A percentile compares a stretch with the other conserved stretches of the same genome.
Evolutionary conservation across 2,797 vertebrate species (phyloP).

Genomic region (Tragelaphus eurycerus): DNA sequence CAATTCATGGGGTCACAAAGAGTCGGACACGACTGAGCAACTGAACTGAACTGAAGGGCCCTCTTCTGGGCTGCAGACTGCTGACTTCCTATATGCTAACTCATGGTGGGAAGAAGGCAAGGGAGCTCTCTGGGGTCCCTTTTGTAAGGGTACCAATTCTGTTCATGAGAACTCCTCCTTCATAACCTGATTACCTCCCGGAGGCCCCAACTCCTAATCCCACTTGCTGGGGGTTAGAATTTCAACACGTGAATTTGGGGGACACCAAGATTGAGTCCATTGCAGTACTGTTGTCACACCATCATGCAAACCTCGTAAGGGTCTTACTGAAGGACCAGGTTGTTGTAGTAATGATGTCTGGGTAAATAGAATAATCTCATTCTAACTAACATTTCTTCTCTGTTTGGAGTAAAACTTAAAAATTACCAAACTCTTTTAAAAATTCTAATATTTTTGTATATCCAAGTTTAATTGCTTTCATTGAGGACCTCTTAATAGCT

Average conservation of each 20-base stretch:
- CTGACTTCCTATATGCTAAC: background rate
- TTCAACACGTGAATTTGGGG: background rate
- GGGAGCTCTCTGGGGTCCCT: background rate
- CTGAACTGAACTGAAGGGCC: background rate
- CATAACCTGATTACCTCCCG: background rate
- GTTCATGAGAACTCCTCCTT: background rate
- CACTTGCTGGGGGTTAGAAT: no score
- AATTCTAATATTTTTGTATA: background rate
- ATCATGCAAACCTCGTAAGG: slow-evolving; percentile 22
- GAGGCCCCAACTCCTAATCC: background rate
- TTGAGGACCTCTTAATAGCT: background rate
- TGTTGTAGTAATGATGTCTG: slow-evolving; percentile 49
- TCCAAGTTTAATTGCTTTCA: slow-evolving; percentile 46
- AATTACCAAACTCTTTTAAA: background rate
- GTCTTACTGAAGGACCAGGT: slow-evolving; percentile 66
- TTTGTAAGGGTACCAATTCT: background rate
- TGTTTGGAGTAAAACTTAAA: background rate
- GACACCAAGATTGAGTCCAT: background rate
- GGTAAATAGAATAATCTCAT: slow-evolving; percentile 60
- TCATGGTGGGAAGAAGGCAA: background rate
- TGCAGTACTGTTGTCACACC: background rate
- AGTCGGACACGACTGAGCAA: no score
- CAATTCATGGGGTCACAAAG: no score
- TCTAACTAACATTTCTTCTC: slow-evolving; percentile 53
- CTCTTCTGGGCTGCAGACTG: background rate